Base-by-base conservation (phyloP, 1,140 invertebrate genomes). In the Ladona fulva region DNA sequence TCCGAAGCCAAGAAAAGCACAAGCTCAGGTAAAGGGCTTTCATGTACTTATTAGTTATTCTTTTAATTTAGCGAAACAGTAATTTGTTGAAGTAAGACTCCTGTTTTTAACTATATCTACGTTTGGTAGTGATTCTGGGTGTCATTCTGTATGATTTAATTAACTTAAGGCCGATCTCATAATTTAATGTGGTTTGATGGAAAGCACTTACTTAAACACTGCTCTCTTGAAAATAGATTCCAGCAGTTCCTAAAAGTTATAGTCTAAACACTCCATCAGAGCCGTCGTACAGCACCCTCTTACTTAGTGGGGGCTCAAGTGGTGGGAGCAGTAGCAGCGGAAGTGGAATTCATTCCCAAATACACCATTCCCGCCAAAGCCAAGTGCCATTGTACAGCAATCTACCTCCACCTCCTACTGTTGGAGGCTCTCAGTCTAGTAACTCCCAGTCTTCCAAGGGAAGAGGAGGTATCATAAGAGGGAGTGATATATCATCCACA, bases 261-360 rank as follows among this genome's bases (percentile, higher is more conserved):
- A 84, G 83, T 1, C 81, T 88, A 80, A 87, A 88, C 84, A 83
- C 83, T 29, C 84, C 86, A n/a, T 82, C 85, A 73, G 84, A 85
- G 76, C 87, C 87, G 73, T 88, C 86, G 14, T 89, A 86, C 59
- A 88, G 86, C 78, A 87, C 87, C 74, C 83, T 88, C 77, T 82
- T 88, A 73, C 86, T 87, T 44, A 86, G 85, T 79, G 78, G 82
- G 74, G 83, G 82, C 12, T 78, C 81, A 16, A 84, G 82, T 76
- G 83, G 86, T 6, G 52, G 52, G 14, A 66, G 52, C n/a, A 66
- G 52, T 22, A 66, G 52, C 12, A 66, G 52, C 14, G 52, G 52
- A 16, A 66, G 52, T 66, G 16, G n/a, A 6, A 66, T 66, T 22
- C 52, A 66, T 12, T 66, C 52, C 22, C 74, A 29, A 22, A 19